A percentile compares a stretch with the other conserved stretches of the same genome.
Conservation (phyloP, 2,797 vertebrate species). For the Capromys pilorides region DNA sequence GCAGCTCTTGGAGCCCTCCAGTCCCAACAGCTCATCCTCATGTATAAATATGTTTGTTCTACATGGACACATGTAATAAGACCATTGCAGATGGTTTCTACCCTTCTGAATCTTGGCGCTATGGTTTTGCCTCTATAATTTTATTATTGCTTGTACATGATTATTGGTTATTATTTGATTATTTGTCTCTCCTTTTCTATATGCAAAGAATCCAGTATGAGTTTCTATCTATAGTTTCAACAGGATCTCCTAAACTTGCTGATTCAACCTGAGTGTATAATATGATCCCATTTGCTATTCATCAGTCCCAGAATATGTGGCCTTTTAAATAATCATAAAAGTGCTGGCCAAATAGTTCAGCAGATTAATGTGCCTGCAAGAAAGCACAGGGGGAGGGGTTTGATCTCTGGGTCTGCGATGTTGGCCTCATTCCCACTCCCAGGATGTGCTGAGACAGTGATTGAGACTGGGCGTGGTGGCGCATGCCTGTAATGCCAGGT, state of each 20-base stretch:
- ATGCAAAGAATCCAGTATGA: conserved; percentile 21
- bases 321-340: conserved; percentile 58
- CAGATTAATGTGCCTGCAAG: too few species aligned
- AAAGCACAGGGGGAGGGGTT: too few species aligned
- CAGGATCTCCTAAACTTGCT: neutral
- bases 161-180: neutral
- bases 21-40: neutral
- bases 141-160: neutral
- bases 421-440: too few species aligned
- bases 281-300: conserved; percentile 41
- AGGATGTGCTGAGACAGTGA: too few species aligned
- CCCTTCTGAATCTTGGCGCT: neutral
- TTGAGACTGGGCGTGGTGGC: too few species aligned
- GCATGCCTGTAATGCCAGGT: too few species aligned
- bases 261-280: conserved; percentile 28
- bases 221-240: conserved; percentile 10
- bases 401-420: too few species aligned
- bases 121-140: neutral
- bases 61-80: neutral
- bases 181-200: neutral
- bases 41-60: neutral
- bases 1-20: neutral
- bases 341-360: too few species aligned
- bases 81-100: neutral
- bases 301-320: conserved; percentile 57